Conservation (phyloP, 2,797 vertebrate genomes). For the Erpetoichthys calabaricus region DNA sequence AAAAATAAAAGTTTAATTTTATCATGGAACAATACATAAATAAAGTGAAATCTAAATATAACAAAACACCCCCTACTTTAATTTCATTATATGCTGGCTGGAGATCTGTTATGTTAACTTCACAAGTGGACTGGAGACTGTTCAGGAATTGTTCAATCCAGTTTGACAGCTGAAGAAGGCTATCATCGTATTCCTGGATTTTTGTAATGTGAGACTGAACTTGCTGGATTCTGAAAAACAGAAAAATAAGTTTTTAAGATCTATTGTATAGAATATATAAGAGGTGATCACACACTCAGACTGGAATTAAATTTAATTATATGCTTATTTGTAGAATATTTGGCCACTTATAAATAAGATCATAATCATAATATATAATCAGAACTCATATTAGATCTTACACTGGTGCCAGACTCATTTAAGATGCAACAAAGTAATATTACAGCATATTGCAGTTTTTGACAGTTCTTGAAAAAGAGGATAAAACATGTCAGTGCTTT, state of each 20-base stretch:
- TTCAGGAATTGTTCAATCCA: slow-evolving; percentile 75
- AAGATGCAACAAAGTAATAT: too few relatives aligned
- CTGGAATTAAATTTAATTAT: too few relatives aligned
- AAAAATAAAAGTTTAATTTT: not conserved
- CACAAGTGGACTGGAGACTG: slow-evolving; percentile 60
- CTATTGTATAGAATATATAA: too few relatives aligned
- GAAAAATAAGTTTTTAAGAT: slow-evolving; percentile 2
- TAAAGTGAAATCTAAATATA: slow-evolving; percentile 1
- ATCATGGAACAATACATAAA: not conserved
- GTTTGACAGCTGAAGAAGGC: slow-evolving; percentile 59
- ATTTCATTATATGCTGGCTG: slow-evolving; percentile 46
- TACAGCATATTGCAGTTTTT: too few relatives aligned
- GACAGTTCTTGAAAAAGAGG: too few relatives aligned
- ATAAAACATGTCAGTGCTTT: too few relatives aligned
- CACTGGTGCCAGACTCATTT: too few relatives aligned
- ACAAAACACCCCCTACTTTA: slow-evolving; percentile 51
- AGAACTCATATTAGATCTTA: too few relatives aligned
- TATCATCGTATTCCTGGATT: slow-evolving; percentile 65
- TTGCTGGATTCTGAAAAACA: slow-evolving; percentile 45
- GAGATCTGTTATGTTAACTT: slow-evolving; percentile 59
- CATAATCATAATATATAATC: too few relatives aligned
- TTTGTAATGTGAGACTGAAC: slow-evolving; percentile 60
- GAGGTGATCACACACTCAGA: too few relatives aligned
- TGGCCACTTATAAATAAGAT: too few relatives aligned
- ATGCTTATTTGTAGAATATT: too few relatives aligned